These are phyloP conservation scores for Platycnemis pennipes DNA, from an alignment of 2,888 invertebrate genomes.

Conservation along the genomic window DNA sequence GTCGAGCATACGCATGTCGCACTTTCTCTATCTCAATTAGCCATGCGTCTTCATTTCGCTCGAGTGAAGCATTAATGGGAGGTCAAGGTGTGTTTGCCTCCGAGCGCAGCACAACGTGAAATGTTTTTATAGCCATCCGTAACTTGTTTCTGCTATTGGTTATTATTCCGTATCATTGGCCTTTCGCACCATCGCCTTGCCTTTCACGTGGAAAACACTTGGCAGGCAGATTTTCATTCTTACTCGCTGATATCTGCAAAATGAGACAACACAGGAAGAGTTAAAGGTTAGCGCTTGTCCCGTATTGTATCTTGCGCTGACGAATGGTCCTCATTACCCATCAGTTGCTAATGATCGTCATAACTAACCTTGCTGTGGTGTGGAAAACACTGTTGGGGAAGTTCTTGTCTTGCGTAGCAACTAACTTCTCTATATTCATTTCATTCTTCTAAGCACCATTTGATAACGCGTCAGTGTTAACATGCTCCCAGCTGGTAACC, in stretches of 20 bases:
- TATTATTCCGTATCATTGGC: neutral
- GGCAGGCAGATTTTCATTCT: neutral
- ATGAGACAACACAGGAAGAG: neutral
- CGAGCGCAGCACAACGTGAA: neutral
- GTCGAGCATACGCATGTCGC: neutral
- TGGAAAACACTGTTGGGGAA: neutral
- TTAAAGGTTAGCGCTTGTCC: neutral
- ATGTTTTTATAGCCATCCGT: neutral
- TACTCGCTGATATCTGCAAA: neutral
- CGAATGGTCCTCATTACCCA: neutral
- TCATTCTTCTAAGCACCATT: neutral
- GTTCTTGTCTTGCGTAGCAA: neutral
- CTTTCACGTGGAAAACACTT: neutral
- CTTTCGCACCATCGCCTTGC: neutral
- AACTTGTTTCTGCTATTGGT: neutral
- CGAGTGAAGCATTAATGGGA: neutral
- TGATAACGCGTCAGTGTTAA: too few species aligned
- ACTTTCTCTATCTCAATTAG: constrained; percentile 1
- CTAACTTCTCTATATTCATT: neutral
- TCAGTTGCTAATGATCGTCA: neutral
- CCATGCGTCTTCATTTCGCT: neutral
- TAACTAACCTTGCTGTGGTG: constrained; percentile 9
- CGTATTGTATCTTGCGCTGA: neutral
- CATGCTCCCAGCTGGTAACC: too few species aligned
- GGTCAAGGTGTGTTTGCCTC: neutral